Base-by-base conservation (phyloP, 2,888 invertebrate genomes). In the Pinctada fucata region DNA sequence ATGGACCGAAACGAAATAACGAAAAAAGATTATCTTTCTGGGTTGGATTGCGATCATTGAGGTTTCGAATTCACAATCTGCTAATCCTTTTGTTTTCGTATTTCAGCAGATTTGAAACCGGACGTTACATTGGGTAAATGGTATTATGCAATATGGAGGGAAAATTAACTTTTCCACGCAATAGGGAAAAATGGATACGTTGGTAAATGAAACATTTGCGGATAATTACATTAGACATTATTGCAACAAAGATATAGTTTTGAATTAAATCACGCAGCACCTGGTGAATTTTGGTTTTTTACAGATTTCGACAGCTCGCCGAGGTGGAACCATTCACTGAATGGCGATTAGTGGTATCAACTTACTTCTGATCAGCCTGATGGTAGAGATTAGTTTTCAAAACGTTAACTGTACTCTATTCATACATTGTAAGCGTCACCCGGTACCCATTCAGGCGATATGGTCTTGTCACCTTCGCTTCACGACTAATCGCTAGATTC, bases 341-440 rank as follows among this genome's bases (percentile, higher is more conserved):
- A 65, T 77, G 71, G 64, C 51, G 80, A 78, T 80, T 75, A 80
- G 71, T 5, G 64, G 69, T 64, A 75, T 80, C 68, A 64, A 31
- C 72, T 80, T 80, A 70, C 80, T 68, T 58, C 64, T 66, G 51
- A 16, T 48, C 6, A 75, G 58, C 52, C 31, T 68, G 80, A 80
- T 80, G 76, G 71, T 72, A 75, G 50, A 77, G 80, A 80, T 80
- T 70, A 78, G 76, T 75, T 71, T 75, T 72, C 72, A 72, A 13
- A 78, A 75, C 72, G 78, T 80, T 80, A 80, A 80, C 80, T 74
- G 75, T 80, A 80, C 75, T 72, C 80, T 72, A 80, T 78, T 78
- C 75, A 78, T 74, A 63, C 71, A 71, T 78, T 80, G 78, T 80
- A 68, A 68, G 13, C 16, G 64, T 70, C 52, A 72, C 75, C 75